Percentiles rank a stretch among this genome's conserved stretches.
phyloP scores from a whole-genome alignment of 2,888 invertebrate species.

The Pycnomerus fuliginosus region DNA sequence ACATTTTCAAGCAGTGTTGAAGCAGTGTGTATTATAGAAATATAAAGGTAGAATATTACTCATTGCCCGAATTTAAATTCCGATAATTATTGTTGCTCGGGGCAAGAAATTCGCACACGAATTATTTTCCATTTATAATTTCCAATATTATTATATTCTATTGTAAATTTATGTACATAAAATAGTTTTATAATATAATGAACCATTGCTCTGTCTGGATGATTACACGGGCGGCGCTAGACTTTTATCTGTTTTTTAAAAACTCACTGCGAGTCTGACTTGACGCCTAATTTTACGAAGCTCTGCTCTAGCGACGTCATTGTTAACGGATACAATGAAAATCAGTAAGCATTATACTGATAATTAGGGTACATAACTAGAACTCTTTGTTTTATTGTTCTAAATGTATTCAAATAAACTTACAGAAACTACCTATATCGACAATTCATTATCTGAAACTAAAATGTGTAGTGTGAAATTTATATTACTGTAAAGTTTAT shows the following conservation, averaged over 20 bases:
- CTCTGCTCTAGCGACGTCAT: slow-evolving; percentile 23
- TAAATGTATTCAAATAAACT: slow-evolving; percentile 34
- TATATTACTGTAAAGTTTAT: slow-evolving; percentile 39
- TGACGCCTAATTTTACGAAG: too few species aligned
- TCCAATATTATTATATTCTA: slow-evolving; percentile 13
- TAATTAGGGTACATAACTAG: slow-evolving; percentile 16
- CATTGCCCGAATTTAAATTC: too few species aligned
- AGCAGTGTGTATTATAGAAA: slow-evolving; percentile 17
- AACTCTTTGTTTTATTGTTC: slow-evolving; percentile 25
- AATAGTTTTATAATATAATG: slow-evolving; percentile 12
- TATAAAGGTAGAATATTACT: slow-evolving; percentile 9
- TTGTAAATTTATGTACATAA: slow-evolving; percentile 12
- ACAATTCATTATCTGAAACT: slow-evolving; percentile 34
- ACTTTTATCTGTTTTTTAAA: slow-evolving; percentile 20
- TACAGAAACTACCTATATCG: slow-evolving; percentile 34
- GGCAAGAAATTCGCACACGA: too few species aligned
- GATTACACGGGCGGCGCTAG: slow-evolving; percentile 21
- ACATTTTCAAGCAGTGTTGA: slow-evolving; percentile 18
- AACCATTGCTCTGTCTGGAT: slow-evolving; percentile 20
- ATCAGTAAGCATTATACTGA: slow-evolving; percentile 16
- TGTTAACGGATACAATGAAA: slow-evolving; percentile 17
- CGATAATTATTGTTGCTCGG: slow-evolving; percentile 15
- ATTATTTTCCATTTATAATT: slow-evolving; percentile 1
- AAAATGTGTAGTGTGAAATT: slow-evolving; percentile 43
- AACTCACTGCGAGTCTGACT: slow-evolving; percentile 7